Evolutionary conservation across 2,797 vertebrate genomes (phyloP), one percentile per base, ranked within the genome.

Genomic region (Acipenser oxyrinchus): DNA sequence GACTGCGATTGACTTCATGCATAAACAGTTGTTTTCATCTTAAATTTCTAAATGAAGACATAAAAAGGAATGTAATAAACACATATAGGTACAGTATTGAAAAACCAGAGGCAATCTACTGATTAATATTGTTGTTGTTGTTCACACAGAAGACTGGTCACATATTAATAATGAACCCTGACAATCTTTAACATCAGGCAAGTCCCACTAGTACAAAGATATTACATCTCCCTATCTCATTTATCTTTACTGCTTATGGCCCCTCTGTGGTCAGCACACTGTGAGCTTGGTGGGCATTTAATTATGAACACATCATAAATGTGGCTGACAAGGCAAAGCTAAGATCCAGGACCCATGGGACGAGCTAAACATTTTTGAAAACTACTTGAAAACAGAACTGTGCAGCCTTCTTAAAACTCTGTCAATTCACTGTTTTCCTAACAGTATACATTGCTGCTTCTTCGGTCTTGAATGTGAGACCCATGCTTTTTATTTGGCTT

Each of bases 111-210:
- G 80, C 84, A 74, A 73, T 78, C 77, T 79, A 80, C 84, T 84
- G 85, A 87, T 88, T 88, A 85, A 87, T 87, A 84, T 77, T 65
- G 79, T 83, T 82, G 79, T 83, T 82, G 82, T 83, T 79, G 82
- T 78, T 84, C 87, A 83, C 86, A 89, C 91, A 91, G 84, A 88
- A 86, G 84, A 86, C 90, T 89, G 88, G 89, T 91, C 89, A 89
- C 86, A 88, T 88, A 91, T 89, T 93, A 90, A 93, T 95, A 93
- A 94, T 94, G 91, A 91, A 89, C 90, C 79, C 83, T 91, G 90
- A 92, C 91, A 91, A 90, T 90, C 89, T 89, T 90, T 89, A 93
- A 89, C 91, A 90, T 89, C 87, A 88, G 86, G 88, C 69, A 73
- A 89, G 87, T 90, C 90, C 91, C 88, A 90, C 88, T 86, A 90